Evolutionary conservation across 2,888 invertebrate species (phyloP), one percentile per base, ranked within the genome.

Genomic region (Xylocampa areola): DNA sequence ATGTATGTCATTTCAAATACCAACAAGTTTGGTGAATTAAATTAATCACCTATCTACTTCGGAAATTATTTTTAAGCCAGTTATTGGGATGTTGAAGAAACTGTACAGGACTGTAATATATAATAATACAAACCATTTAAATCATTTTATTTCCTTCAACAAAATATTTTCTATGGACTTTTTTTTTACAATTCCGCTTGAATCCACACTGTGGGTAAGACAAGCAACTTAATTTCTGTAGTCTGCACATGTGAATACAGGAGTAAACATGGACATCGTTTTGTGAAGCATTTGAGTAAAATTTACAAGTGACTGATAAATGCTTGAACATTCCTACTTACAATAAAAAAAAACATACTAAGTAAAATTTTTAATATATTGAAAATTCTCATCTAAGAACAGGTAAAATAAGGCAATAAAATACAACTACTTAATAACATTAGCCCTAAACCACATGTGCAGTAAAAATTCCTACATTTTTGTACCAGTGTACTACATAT

Each of bases 401-500:
- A n/a, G n/a, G n/a, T n/a, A n/a, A n/a, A n/a, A n/a, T n/a, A n/a
- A n/a, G n/a, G n/a, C n/a, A n/a, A n/a, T n/a, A n/a, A 23, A 7
- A 23, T 5, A 5, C 23, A 21, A 21, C 21, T 25, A 25, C 25
- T 27, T 27, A 63, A 41, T 8, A 16, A 32, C 11, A 30, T 11
- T 27, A 45, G 29, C 43, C 7, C 58, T 49, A 63, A 23, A 11
- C 39, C 61, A 66, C 63, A 62, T 62, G 68, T 68, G 65, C 68
- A 68, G 63, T 47, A 35, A 36, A 36, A 67, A n/a, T 29, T 35
- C 11, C 63, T 68, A 68, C 37, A 30, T 33, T 30, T 60, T 63
- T 63, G 69, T 70, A 68, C 63, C 51, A 60, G 58, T 66, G 48
- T 21, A 16, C 72, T 75, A 70, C 49, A 14, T 54, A 60, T 27